phyloP scores from a whole-genome alignment of 2,888 invertebrate genomes.

The Eilema griseolum region DNA sequence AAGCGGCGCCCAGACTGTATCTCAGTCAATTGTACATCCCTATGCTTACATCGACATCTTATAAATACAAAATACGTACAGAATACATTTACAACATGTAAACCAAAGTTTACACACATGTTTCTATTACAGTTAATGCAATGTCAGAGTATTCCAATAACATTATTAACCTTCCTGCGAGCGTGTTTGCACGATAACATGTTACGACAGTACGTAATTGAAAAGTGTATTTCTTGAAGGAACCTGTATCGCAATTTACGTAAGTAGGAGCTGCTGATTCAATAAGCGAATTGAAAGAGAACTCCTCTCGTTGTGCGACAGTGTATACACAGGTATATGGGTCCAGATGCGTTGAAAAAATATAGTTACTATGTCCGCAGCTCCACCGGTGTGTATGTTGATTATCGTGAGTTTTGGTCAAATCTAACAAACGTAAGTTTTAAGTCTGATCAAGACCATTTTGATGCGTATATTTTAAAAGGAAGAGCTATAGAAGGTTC shows the following conservation, averaged over 20 bases:
- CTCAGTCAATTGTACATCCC: too few relatives aligned
- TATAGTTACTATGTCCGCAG: constrained; percentile 37
- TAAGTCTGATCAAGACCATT: too few relatives aligned
- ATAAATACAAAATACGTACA: neutral
- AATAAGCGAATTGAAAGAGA: constrained; percentile 55
- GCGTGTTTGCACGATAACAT: neutral
- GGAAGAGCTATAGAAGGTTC: too few relatives aligned
- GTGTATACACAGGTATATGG: constrained; percentile 55
- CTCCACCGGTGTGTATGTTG: too few relatives aligned
- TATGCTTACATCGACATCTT: neutral
- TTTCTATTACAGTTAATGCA: neutral
- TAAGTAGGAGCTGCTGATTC: constrained; percentile 44
- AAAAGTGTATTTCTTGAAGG: neutral
- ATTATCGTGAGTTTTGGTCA: too few relatives aligned
- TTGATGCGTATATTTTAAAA: too few relatives aligned
- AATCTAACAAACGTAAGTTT: too few relatives aligned
- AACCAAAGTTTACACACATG: neutral
- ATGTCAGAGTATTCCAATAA: constrained; percentile 6
- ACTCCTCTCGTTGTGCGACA: constrained; percentile 35
- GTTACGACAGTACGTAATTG: constrained; percentile 1
- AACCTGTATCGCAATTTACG: constrained; percentile 3
- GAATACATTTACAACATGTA: neutral
- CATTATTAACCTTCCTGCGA: constrained; percentile 8
- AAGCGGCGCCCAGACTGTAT: too few relatives aligned
- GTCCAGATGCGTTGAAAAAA: constrained; percentile 59